These are phyloP conservation scores for Uropetala carovei DNA, from an alignment of 2,888 invertebrate species.

Conservation along the genomic window DNA sequence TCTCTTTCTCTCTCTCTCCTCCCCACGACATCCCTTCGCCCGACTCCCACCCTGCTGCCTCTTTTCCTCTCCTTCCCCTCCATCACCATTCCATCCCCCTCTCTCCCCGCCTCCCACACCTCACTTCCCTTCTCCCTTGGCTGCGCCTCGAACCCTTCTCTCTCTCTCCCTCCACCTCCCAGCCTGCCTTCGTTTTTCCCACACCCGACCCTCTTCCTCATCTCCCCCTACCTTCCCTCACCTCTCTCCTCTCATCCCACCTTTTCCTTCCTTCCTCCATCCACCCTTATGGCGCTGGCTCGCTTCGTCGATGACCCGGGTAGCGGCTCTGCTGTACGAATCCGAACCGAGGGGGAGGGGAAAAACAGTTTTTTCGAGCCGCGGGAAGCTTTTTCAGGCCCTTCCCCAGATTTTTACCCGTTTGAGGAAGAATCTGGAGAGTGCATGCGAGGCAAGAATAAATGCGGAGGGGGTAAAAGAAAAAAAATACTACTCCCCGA, in stretches of 20 bases:
- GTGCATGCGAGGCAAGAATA: background rate
- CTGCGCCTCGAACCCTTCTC: background rate
- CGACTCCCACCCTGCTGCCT: background rate
- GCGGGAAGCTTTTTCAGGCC: background rate
- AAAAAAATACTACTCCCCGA: background rate
- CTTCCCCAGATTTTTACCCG: background rate
- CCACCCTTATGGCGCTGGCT: slow-evolving; percentile 31
- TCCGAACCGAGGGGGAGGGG: slow-evolving; percentile 23
- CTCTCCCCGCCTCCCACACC: background rate
- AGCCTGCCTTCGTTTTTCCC: background rate
- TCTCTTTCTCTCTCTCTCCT: background rate
- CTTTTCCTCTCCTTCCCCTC: background rate
- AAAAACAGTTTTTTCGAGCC: slow-evolving; percentile 3
- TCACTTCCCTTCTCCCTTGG: background rate
- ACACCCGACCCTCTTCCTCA: background rate
- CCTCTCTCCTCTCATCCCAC: background rate
- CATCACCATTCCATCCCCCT: background rate
- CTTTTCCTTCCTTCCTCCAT: background rate
- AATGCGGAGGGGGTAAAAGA: background rate
- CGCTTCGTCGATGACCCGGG: slow-evolving; percentile 61
- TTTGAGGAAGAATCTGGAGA: background rate
- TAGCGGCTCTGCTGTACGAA: slow-evolving; percentile 30
- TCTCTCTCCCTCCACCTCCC: background rate
- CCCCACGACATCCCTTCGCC: background rate
- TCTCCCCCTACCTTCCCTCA: background rate